Percentiles rank a stretch among this genome's conserved stretches.
Evolutionary conservation across 2,888 invertebrate species (phyloP).

Genomic region (Leptinotarsa juncta): DNA sequence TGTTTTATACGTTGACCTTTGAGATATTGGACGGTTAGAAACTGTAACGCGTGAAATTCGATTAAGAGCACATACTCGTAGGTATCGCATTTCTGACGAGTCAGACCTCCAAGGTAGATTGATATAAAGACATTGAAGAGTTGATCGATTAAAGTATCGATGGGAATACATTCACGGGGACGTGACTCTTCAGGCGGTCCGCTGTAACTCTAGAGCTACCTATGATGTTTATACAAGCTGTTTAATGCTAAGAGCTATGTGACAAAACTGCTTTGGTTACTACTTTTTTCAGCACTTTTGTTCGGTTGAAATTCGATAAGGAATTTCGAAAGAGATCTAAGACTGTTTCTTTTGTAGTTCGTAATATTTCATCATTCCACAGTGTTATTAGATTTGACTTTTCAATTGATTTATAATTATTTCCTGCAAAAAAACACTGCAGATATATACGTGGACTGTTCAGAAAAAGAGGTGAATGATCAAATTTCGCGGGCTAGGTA

Average conservation of each 20-base stretch:
- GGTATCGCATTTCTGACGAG: constrained; percentile 61
- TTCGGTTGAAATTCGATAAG: constrained; percentile 23
- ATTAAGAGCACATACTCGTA: constrained; percentile 59
- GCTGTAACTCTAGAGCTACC: constrained; percentile 50
- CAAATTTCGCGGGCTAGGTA: no score
- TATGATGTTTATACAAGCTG: constrained; percentile 54
- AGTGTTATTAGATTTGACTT: no score
- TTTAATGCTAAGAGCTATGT: constrained; percentile 53
- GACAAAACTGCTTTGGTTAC: constrained; percentile 54
- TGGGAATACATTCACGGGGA: no score
- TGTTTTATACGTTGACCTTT: constrained; percentile 47
- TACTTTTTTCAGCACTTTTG: constrained; percentile 31
- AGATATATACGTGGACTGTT: no score
- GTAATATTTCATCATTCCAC: constrained; percentile 2
- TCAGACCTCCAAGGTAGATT: constrained; percentile 61
- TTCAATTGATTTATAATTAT: neutral
- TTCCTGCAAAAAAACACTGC: neutral
- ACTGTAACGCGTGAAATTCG: constrained; percentile 65
- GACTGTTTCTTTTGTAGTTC: neutral
- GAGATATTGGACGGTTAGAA: constrained; percentile 44
- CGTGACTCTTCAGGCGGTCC: constrained; percentile 18
- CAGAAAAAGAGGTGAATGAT: no score
- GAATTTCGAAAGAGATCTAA: neutral
- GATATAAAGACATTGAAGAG: constrained; percentile 52
- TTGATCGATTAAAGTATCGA: constrained; percentile 11